Percentiles rank a stretch among this genome's conserved stretches.
These are phyloP conservation scores for Zeuzera pyrina DNA, from an alignment of 2,888 invertebrate genomes.

Conservation along the genomic window DNA sequence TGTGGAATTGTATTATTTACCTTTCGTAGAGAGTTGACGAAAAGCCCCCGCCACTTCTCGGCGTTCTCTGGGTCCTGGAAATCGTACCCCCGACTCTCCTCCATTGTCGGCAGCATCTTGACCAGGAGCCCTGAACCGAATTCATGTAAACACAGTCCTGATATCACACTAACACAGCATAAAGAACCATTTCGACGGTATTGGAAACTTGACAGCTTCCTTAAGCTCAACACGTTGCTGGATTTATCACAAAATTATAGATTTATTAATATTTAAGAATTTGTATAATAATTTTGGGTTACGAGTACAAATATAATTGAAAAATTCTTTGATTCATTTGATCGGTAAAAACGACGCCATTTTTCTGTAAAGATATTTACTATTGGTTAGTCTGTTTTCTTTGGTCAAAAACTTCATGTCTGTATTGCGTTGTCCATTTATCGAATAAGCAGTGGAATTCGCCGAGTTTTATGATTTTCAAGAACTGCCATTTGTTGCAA, in stretches of 20 bases:
- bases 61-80: constrained; percentile 91
- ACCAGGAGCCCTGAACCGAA: constrained; percentile 44
- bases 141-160: constrained; percentile 58
- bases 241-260: not conserved
- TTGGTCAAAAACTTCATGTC: constrained; percentile 21
- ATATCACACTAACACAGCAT: constrained; percentile 46
- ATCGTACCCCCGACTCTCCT: constrained; percentile 79
- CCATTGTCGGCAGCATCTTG: constrained; percentile 69
- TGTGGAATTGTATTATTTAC: too few species aligned
- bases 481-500: too few species aligned
- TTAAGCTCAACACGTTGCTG: not conserved
- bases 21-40: constrained; percentile 89
- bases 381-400: constrained; percentile 18
- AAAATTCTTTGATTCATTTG: constrained; percentile 42
- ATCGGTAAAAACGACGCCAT: constrained; percentile 69
- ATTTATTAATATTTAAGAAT: not conserved
- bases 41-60: constrained; percentile 93
- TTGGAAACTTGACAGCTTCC: constrained; percentile 31
- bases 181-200: constrained; percentile 34
- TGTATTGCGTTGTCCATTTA: constrained; percentile 16
- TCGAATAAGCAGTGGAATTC: constrained; percentile 1
- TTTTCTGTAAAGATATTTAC: constrained; percentile 45
- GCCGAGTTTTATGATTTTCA: too few species aligned
- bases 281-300: not conserved
- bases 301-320: constrained; percentile 28